Evolutionary conservation across 2,888 invertebrate genomes (phyloP).

Genomic region (Protodeltote pygarga): DNA sequence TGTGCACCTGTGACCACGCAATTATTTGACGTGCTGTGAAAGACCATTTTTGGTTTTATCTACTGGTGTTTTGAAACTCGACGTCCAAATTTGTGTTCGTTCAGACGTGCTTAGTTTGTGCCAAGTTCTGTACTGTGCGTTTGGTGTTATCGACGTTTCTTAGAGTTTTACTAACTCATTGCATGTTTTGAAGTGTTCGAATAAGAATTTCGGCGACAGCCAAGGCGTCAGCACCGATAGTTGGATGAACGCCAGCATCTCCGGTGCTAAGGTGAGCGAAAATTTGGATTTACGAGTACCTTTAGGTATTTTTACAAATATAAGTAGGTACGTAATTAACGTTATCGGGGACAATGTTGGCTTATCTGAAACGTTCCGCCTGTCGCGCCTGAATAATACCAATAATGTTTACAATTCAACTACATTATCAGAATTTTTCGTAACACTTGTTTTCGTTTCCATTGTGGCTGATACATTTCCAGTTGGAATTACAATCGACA

Average conservation of each 20-base stretch:
- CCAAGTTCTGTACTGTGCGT: slow-evolving; percentile 67
- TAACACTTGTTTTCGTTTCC: slow-evolving; percentile 24
- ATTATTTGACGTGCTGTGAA: slow-evolving; percentile 82
- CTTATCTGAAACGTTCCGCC: slow-evolving; percentile 67
- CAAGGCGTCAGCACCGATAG: slow-evolving; percentile 74
- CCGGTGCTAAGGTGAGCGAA: slow-evolving; percentile 81
- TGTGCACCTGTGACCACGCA: slow-evolving; percentile 80
- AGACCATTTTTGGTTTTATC: slow-evolving; percentile 72
- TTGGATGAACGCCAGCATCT: slow-evolving; percentile 85
- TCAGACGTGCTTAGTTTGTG: slow-evolving; percentile 72
- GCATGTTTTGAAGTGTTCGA: slow-evolving; percentile 67
- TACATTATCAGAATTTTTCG: slow-evolving; percentile 51
- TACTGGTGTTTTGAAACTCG: slow-evolving; percentile 66
- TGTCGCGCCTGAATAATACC: slow-evolving; percentile 59
- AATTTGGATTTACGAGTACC: slow-evolving; percentile 56
- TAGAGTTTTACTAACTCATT: slow-evolving; percentile 62
- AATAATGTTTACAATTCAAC: slow-evolving; percentile 57
- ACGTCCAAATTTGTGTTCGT: slow-evolving; percentile 62
- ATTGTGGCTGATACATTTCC: slow-evolving; percentile 9
- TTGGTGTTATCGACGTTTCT: slow-evolving; percentile 56
- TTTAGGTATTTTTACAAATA: slow-evolving; percentile 52
- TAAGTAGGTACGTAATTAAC: slow-evolving; percentile 48
- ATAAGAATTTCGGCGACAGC: slow-evolving; percentile 78
- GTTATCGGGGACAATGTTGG: slow-evolving; percentile 61
- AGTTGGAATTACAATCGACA: slow-evolving; percentile 10